Evolutionary conservation across 2,888 invertebrate genomes (phyloP), one percentile per base, ranked within the genome.

Genomic region (Lamproptera curius): DNA sequence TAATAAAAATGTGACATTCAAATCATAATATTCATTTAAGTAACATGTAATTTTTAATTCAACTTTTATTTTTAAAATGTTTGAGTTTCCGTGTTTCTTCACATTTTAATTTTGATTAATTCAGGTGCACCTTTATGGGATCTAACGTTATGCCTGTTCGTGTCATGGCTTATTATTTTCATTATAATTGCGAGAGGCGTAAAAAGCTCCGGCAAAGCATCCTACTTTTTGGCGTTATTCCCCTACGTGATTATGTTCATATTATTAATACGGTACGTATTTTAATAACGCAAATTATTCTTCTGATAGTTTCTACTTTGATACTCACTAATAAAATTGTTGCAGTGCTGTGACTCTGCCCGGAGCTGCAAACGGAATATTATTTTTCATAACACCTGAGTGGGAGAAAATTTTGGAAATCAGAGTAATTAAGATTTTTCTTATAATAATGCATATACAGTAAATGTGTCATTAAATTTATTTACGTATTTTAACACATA

Each of bases 181-280:
- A 63, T 92, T 3, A 92, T 94, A 31, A 91, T 94, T 15, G 88
- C 92, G 20, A 89, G 90, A 57, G 95, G 95, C 1, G 92, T 95
- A 1, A 92, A 93, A 67, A 93, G 93, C 64, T 92, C 94, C 0
- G 95, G 95, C 23, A 95, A 95, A 76, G 93, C 92, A 0, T 92
- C 97, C 0, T 97, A 97, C 73, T 95, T 97, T 75, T 91, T 97
- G 2, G 97, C 97, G 0, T 68, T 96, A 1, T 95, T 96, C 70
- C 96, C 96, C 0, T 95, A 95, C 62, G 88, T 94, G 1, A 91
- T 96, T 35, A 88, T 96, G 70, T 73, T 94, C 34, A 91, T 92
- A 17, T 80, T 96, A 43, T 87, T 96, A 1, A 90, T 95, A 45
- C 89, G 87, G 81, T 86, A 51, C 58, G 63, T 51, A 39, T 40